Evolutionary conservation across 2,888 invertebrate species (phyloP).

Genomic region (Ptychoptera contaminata): DNA sequence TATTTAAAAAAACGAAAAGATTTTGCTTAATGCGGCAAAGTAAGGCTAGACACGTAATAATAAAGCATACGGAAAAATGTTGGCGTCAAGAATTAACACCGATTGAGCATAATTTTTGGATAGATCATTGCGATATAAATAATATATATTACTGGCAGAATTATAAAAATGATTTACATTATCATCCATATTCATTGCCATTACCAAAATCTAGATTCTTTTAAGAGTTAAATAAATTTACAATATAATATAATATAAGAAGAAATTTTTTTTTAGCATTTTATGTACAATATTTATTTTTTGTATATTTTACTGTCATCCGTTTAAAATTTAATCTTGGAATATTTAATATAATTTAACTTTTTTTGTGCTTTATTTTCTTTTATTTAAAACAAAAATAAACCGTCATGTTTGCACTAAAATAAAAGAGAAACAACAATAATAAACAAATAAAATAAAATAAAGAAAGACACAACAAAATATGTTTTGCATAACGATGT

Average conservation of each 20-base stretch:
- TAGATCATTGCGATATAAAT: not conserved
- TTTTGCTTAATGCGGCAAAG: not conserved
- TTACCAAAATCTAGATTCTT: not conserved
- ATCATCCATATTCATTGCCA: not conserved
- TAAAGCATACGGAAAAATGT: not conserved
- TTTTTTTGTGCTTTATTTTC: no score
- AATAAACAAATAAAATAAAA: no score
- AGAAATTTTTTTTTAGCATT: not conserved
- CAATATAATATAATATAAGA: not conserved
- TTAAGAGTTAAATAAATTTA: not conserved
- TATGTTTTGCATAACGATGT: no score
- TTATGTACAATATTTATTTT: no score
- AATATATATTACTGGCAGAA: not conserved
- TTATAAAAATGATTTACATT: not conserved
- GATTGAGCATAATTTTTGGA: not conserved
- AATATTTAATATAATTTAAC: no score
- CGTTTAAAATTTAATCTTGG: no score
- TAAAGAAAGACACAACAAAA: no score
- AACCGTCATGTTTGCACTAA: no score
- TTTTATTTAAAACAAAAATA: no score
- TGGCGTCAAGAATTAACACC: not conserved
- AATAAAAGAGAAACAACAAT: no score
- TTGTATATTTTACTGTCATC: not conserved
- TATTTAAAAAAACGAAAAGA: not conserved
- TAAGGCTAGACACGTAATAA: no score